Base-by-base conservation (phyloP, 2,888 invertebrate genomes). In the Lepidocyrtinus sp. region DNA sequence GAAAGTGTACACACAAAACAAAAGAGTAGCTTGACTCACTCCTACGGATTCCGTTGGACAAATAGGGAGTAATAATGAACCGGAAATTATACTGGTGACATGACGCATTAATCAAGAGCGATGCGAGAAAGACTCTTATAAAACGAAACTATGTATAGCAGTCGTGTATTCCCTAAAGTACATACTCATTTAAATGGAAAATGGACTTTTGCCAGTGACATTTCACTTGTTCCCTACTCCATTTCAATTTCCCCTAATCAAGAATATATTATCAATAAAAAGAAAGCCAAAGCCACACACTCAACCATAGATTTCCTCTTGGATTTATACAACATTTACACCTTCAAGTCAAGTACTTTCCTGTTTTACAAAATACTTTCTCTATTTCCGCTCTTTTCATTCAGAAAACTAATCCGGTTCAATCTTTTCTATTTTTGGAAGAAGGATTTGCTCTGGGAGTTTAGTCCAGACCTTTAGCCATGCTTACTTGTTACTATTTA, bases 51-150 rank as follows among this genome's bases (percentile, higher is more conserved):
- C 81, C 36, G 5, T 75, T 69, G 50, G 75, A 75, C 75, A 81
- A 80, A 75, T 75, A 61, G 74, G 65, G 70, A 68, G 55, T 75
- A 81, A 76, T 70, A 76, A 81, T 81, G 59, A 27, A 67, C 75
- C 75, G 81, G 81, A 81, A 81, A 81, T 81, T 81, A 65, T 71
- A 71, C 65, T 80, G 80, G 75, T 75, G 80, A 80, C 80, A 80
- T 80, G 74, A 12, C 67, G 64, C 64, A 65, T 80, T 79, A 79
- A 79, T 74, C 74, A 74, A 63, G 63, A 63, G 67, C 50, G 74
- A 69, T 21, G 36, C n/a, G 12, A 36, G 36, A 5, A 36, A 5
- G 36, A 36, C 5, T 36, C 59, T n/a, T 5, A 2, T n/a, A n/a
- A n/a, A n/a, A n/a, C n/a, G n/a, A n/a, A n/a, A n/a, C n/a, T n/a